Base-by-base conservation (phyloP, 2,113 vertebrate genomes). In the Lepus timidus region DNA sequence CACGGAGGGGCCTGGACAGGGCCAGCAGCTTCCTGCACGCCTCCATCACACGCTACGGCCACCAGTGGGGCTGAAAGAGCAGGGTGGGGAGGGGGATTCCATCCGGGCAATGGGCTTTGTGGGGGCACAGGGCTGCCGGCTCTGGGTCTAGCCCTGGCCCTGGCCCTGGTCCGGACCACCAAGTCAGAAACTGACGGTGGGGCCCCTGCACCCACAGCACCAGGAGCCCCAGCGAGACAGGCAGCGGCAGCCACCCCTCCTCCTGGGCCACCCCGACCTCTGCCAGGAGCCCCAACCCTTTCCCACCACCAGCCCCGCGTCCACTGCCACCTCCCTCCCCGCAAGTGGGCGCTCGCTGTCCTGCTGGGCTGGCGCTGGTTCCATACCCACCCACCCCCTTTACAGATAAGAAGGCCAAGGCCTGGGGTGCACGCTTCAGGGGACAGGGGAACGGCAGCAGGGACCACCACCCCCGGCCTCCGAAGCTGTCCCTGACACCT, bases 281-380 rank as follows among this genome's bases (percentile, higher is more conserved):
- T 9, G 17, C 55, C 67, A 3, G 17, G 49, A 49, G 12, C 71
- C 39, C 13, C 49, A 62, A 65, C 61, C 23, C 49, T 27, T 49
- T 22, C 20, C 11, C 67, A 20, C n/a, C 10, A 49, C 23, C 11
- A 31, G 44, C 17, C 9, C 3, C 3, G 4, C 8, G 19, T 20
- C 52, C 62, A 33, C 58, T 4, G 22, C 33, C 68, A 4, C 12
- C 10, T 4, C 14, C 22, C 16, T 23, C 58, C 27, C 27, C 6
- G 67, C 49, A 4, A 6, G 44, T 61, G 20, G 74, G 11, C 49
- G 39, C 82, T 0, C 3, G 1, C 1, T 39, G 55, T 27, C 23
- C 51, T 4, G 1, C 20, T 2, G 10, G 20, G 29, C 2, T 6
- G 16, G 31, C 49, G 12, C 2, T 14, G 23, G 29, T 3, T 62